Percentiles rank a stretch among this genome's conserved stretches.
Evolutionary conservation across 2,888 invertebrate genomes (phyloP).

Genomic region (Lasioglossum vierecki): DNA sequence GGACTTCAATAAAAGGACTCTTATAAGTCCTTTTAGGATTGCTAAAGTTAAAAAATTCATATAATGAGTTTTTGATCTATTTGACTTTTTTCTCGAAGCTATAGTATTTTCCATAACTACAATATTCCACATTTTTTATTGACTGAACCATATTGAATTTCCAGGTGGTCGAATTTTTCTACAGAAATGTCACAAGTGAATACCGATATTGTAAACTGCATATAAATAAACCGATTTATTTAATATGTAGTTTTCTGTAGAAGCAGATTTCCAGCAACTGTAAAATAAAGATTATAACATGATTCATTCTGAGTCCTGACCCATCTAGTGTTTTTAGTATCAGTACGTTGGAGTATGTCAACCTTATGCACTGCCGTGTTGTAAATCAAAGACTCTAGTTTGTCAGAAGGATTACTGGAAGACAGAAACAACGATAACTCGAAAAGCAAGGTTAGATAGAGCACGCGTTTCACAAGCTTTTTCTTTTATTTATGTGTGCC

Average conservation of each 20-base stretch:
- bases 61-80: background rate
- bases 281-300: background rate
- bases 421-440: background rate
- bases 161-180: background rate
- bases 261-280: background rate
- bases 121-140: background rate
- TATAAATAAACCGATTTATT: background rate
- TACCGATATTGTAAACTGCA: background rate
- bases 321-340: background rate
- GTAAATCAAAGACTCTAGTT: background rate
- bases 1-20: background rate
- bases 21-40: background rate
- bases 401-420: constrained; percentile 8
- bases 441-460: background rate
- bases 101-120: background rate
- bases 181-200: background rate
- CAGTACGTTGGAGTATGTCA: background rate
- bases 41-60: background rate
- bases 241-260: background rate
- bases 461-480: background rate
- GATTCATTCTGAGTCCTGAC: background rate
- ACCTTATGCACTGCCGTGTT: background rate
- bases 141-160: background rate
- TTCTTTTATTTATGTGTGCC: background rate
- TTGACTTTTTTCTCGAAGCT: too few relatives aligned